Conservation (phyloP, 1,140 invertebrate genomes). For the Drosophila orena region DNA sequence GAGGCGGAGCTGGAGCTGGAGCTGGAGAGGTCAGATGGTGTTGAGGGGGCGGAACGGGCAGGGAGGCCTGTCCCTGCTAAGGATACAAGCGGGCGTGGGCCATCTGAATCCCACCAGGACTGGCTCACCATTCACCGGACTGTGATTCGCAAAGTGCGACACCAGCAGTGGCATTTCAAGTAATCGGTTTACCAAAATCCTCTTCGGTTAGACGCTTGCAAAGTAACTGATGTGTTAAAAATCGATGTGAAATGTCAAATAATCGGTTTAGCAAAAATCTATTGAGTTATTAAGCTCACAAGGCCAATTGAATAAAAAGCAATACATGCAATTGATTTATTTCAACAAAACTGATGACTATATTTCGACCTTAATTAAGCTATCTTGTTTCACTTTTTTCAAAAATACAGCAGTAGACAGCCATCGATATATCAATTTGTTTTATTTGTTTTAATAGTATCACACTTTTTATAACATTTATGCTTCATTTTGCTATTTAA, state of each 20-base stretch:
- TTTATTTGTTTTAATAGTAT: background rate
- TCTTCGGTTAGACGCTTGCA: background rate
- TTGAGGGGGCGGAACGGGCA: background rate
- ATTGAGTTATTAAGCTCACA: background rate
- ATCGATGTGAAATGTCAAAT: background rate
- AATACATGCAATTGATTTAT: background rate
- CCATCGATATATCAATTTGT: no score
- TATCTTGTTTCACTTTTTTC: background rate
- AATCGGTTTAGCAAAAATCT: background rate
- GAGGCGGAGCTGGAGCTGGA: background rate
- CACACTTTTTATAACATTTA: no score
- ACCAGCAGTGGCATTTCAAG: background rate
- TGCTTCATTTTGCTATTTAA: no score
- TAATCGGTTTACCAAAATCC: background rate
- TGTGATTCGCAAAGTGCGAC: constrained; percentile 26
- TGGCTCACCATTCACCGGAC: constrained; percentile 30
- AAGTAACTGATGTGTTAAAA: background rate
- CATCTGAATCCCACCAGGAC: constrained; percentile 38
- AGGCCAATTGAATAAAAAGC: background rate
- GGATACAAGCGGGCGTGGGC: constrained; percentile 54
- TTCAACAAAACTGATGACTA: background rate
- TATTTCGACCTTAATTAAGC: background rate
- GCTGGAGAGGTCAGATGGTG: background rate
- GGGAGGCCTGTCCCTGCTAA: constrained; percentile 18
- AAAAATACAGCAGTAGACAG: no score